Conservation (phyloP, 2,797 vertebrate genomes). For the Alectoris magna region DNA sequence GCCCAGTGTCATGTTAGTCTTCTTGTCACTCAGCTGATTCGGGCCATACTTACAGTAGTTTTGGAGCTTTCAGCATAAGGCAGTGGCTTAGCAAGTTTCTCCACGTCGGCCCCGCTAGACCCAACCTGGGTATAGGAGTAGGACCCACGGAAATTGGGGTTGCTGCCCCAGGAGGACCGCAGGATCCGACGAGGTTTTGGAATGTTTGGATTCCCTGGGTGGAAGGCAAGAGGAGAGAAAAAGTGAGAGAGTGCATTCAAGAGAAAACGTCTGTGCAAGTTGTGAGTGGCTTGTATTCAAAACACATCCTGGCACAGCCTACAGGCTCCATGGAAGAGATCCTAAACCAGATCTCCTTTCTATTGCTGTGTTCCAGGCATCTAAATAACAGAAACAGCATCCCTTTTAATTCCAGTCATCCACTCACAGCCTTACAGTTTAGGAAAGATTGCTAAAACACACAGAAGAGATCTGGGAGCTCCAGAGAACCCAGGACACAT, state of each 20-base stretch:
- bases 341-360: not conserved
- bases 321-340: not conserved
- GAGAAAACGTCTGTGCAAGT: not conserved
- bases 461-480: not conserved
- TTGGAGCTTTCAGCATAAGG: conserved; percentile 96
- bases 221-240: not conserved
- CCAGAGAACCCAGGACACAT: not conserved
- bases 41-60: conserved; percentile 86
- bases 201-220: conserved; percentile 95
- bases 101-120: conserved; percentile 93
- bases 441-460: not conserved
- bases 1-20: fast-evolving
- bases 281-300: fast-evolving
- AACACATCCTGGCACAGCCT: not conserved
- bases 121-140: conserved; percentile 98
- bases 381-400: not conserved
- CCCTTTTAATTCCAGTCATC: not conserved
- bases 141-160: conserved; percentile 93
- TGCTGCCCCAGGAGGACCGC: conserved; percentile 97
- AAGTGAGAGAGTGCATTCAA: not conserved
- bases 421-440: not conserved
- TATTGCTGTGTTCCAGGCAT: not conserved
- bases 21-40: fast-evolving
- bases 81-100: conserved; percentile 94
- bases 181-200: conserved; percentile 95